These are phyloP conservation scores for Berghia stephanieae DNA, from an alignment of 1,140 invertebrate genomes.

Conservation along the genomic window DNA sequence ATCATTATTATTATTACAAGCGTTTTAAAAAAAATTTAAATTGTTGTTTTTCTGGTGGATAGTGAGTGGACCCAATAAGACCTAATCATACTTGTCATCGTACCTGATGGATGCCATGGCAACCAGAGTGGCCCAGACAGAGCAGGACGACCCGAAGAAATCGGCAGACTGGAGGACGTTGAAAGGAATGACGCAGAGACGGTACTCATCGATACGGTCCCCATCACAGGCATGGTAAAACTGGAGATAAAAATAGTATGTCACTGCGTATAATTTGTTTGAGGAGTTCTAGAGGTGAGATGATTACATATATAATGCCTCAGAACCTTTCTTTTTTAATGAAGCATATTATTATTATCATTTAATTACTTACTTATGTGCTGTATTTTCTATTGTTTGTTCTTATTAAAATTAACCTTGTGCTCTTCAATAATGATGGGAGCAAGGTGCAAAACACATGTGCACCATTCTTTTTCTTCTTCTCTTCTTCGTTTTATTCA, in stretches of 20 bases:
- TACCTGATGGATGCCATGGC: constrained; percentile 77
- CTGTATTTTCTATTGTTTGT: too few species aligned
- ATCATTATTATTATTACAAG: neutral
- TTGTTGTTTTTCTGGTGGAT: neutral
- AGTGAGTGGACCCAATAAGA: neutral
- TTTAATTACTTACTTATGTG: too few species aligned
- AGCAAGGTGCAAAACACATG: too few species aligned
- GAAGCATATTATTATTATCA: neutral
- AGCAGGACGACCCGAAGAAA: constrained; percentile 86
- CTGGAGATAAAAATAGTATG: constrained; percentile 43
- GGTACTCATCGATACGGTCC: constrained; percentile 60
- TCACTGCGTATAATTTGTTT: neutral
- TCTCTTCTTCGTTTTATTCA: too few species aligned
- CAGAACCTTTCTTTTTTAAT: too few species aligned
- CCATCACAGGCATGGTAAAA: constrained; percentile 77
- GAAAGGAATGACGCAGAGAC: constrained; percentile 67
- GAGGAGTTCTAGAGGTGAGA: too few species aligned
- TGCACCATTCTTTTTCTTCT: too few species aligned
- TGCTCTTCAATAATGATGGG: too few species aligned
- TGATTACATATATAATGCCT: too few species aligned
- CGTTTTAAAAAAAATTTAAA: neutral
- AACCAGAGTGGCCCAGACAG: constrained; percentile 89
- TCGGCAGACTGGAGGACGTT: constrained; percentile 87
- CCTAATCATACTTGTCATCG: neutral
- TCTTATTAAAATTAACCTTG: too few species aligned